Evolutionary conservation across 2,888 invertebrate species (phyloP).

Genomic region (Cantharis flavilabris): DNA sequence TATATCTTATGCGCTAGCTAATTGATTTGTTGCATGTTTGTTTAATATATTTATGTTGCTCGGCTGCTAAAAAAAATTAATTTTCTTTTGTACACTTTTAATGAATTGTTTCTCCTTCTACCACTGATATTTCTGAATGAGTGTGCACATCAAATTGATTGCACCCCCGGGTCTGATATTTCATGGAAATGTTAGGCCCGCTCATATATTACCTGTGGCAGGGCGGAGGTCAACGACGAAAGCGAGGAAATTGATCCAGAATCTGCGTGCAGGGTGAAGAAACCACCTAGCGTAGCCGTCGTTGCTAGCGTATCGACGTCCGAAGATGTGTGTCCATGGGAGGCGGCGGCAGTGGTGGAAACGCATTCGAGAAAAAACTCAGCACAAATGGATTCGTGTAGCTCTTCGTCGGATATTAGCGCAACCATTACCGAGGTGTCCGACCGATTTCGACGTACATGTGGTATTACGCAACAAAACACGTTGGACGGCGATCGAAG

Average conservation of each 20-base stretch:
- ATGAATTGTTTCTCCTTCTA: conserved; percentile 21
- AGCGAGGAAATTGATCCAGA: conserved; percentile 30
- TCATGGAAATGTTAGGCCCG: conserved; percentile 14
- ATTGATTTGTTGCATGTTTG: conserved; percentile 15
- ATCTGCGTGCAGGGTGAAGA: conserved; percentile 49
- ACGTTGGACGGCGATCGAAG: conserved; percentile 65
- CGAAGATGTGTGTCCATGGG: conserved; percentile 67
- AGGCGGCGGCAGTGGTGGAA: conserved; percentile 38
- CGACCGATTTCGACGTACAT: conserved; percentile 66
- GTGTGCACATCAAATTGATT: conserved; percentile 28
- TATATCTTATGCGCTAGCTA: neutral
- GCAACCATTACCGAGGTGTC: conserved; percentile 60
- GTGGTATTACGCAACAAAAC: conserved; percentile 68
- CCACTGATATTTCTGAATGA: conserved; percentile 29
- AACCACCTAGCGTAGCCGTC: conserved; percentile 52
- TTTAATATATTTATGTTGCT: conserved; percentile 17
- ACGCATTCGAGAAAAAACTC: conserved; percentile 67
- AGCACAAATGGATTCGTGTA: conserved; percentile 69
- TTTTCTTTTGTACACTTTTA: conserved; percentile 7
- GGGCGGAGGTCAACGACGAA: conserved; percentile 35
- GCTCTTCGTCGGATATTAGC: conserved; percentile 78
- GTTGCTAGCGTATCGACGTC: conserved; percentile 55
- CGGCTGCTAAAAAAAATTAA: conserved; percentile 6
- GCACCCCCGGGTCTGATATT: conserved; percentile 17
- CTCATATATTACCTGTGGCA: conserved; percentile 32